Evolutionary conservation across 2,113 vertebrate genomes (phyloP).

Genomic region (Hydrochoerus hydrochaeris): DNA sequence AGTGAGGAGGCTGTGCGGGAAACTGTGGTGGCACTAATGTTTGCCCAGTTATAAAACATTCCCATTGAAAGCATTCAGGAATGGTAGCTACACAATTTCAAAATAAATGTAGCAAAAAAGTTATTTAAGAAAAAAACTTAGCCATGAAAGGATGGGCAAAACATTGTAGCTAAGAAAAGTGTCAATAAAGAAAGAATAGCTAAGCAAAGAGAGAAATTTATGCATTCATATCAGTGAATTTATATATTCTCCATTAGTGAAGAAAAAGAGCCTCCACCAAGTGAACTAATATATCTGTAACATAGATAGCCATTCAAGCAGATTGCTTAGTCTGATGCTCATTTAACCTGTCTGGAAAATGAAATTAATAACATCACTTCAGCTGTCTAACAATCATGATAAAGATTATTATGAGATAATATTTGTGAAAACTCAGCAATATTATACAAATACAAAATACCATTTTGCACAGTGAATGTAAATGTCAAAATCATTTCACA

Average conservation of each 20-base stretch:
- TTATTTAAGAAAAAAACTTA: neutral
- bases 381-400: neutral
- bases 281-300: neutral
- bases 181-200: neutral
- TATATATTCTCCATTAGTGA: neutral
- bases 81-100: neutral
- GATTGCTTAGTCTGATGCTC: neutral
- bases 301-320: neutral
- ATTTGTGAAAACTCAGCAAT: constrained; percentile 15
- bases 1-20: neutral
- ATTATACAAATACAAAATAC: neutral
- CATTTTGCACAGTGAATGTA: neutral
- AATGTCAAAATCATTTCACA: constrained; percentile 22
- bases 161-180: neutral
- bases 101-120: neutral
- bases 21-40: neutral
- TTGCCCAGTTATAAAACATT: neutral
- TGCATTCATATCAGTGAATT: neutral
- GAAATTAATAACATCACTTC: neutral
- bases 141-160: neutral
- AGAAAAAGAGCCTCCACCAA: neutral
- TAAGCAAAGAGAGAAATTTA: neutral
- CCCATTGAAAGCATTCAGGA: neutral
- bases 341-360: neutral
- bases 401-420: neutral